A percentile compares a stretch with the other conserved stretches of the same genome.
phyloP scores from a whole-genome alignment of 2,797 vertebrate species.

The Enteromius anoplus region DNA sequence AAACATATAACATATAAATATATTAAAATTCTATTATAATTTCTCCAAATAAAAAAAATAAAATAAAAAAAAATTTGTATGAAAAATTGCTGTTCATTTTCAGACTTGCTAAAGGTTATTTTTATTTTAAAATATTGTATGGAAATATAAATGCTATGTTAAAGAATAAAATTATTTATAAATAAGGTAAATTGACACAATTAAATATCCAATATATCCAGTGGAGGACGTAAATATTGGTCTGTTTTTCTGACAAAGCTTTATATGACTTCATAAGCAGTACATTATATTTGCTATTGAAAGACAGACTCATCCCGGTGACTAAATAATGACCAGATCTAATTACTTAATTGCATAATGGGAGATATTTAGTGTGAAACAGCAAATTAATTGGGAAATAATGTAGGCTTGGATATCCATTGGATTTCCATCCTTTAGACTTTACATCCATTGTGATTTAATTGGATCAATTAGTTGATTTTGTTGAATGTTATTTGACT shows the following conservation, averaged over 20 bases:
- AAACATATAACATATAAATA: too few relatives aligned
- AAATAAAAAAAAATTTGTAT: too few relatives aligned
- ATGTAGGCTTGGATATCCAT: not conserved
- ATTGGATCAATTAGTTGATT: not conserved
- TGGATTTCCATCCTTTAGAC: not conserved
- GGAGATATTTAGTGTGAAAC: not conserved
- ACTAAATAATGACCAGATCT: not conserved
- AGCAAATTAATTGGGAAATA: not conserved
- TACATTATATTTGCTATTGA: not conserved
- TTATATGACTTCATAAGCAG: not conserved
- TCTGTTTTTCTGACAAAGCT: not conserved
- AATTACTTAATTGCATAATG: not conserved
- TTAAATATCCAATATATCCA: not conserved
- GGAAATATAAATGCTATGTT: not conserved
- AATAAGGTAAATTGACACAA: not conserved
- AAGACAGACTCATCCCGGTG: not conserved
- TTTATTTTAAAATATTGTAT: too few relatives aligned
- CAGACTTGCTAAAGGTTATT: too few relatives aligned
- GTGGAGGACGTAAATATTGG: too few relatives aligned
- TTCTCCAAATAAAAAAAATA: too few relatives aligned
- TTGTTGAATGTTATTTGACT: not conserved
- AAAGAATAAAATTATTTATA: not conserved
- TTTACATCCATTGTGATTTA: not conserved
- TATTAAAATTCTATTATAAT: too few relatives aligned
- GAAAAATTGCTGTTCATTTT: too few relatives aligned